Base-by-base conservation (phyloP, 1,140 invertebrate genomes). In the Medauroidea extradentata region DNA sequence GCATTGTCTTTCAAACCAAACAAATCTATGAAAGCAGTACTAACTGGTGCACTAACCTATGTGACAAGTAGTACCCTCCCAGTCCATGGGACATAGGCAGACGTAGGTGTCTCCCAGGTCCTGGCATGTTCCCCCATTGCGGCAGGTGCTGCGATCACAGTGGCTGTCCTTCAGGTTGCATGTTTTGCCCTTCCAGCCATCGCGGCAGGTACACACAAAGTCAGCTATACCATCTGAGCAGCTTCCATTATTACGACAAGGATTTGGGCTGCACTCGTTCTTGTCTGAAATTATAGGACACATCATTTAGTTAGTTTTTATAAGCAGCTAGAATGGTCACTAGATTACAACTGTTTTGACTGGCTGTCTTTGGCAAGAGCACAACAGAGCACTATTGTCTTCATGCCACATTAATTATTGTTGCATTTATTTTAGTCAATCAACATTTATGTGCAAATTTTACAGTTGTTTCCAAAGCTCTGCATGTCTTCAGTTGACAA, bases 141-240 rank as follows among this genome's bases (percentile, higher is more conserved):
- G 77, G 63, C 83, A 85, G 1, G 83, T 85, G 2, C 77, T 76
- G 24, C 80, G 80, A 61, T 86, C 83, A 62, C 84, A 86, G 64
- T 86, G 84, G 24, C 82, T 78, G 34, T 84, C 81, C 55, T 81
- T 78, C 2, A 85, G 71, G 13, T 82, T 80, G 67, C 88, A 91
- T 0, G 85, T 89, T 67, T 83, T 81, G 1, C 84, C 83, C 62
- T 78, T 79, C 83, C 83, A 86, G 9, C 84, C 83, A 63, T 85
- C 83, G 52, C 79, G 74, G 71, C 92, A 94, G 39, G 85, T 82
- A 70, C 92, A 94, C 55, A 87, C 81, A 71, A 88, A 93, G 0
- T 82, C 85, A 70, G 90, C 89, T 16, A 90, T 78, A 60, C 83
- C 75, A 67, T 91, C 89, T 0, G 87, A 81, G 69, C 89, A 91